These are phyloP conservation scores for Phyllostomus hastatus DNA, from an alignment of 2,113 vertebrate species.

Conservation along the genomic window DNA sequence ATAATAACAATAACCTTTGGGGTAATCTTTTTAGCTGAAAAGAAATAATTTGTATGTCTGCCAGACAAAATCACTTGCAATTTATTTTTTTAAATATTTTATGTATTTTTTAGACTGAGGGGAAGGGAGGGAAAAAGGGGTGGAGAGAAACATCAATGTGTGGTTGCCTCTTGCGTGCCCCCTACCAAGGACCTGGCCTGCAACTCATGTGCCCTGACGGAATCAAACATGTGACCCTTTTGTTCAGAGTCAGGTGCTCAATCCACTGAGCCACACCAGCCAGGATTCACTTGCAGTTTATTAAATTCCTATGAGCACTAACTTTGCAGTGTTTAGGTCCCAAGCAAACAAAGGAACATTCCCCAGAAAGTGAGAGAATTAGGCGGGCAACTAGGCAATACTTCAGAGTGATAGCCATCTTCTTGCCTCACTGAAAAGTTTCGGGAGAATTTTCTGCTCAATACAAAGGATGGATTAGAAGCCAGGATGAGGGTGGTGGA, in stretches of 20 bases:
- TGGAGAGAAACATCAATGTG: no score
- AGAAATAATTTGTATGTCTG: background rate
- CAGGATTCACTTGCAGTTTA: background rate
- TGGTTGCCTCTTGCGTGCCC: no score
- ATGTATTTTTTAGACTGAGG: no score
- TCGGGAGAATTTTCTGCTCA: background rate
- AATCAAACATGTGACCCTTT: no score
- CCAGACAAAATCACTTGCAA: background rate
- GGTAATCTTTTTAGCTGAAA: background rate
- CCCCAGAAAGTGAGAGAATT: background rate
- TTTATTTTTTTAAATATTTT: background rate
- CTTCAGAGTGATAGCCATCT: background rate
- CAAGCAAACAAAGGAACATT: background rate
- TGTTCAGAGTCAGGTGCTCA: no score
- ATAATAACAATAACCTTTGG: background rate
- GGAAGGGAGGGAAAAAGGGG: no score
- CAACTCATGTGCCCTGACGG: no score
- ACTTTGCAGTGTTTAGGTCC: background rate
- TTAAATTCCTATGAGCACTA: background rate
- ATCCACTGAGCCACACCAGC: no score
- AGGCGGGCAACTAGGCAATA: background rate
- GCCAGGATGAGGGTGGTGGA: background rate
- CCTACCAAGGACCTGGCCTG: no score
- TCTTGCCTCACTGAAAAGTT: background rate
- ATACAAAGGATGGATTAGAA: background rate